These are phyloP conservation scores for Hesperophylax magnus DNA, from an alignment of 1,140 invertebrate genomes.

Conservation along the genomic window DNA sequence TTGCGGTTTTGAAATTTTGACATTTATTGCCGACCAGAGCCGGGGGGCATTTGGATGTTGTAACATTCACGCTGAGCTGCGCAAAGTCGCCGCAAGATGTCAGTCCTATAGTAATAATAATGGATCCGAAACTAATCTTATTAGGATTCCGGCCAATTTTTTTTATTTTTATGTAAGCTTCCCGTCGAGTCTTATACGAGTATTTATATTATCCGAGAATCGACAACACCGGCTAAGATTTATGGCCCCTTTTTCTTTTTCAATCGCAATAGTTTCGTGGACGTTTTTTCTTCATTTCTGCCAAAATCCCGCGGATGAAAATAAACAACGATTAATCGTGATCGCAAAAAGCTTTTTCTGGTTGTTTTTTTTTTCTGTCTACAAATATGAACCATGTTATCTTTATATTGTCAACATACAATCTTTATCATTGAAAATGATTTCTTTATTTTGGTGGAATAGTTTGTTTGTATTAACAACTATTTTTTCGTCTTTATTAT, in stretches of 20 bases:
- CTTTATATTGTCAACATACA: too few species aligned
- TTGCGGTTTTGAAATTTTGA: constrained; percentile 34
- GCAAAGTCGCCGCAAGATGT: neutral
- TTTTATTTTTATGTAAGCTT: constrained; percentile 11
- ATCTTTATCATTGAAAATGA: too few species aligned
- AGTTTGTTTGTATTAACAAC: too few species aligned
- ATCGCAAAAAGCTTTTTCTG: neutral
- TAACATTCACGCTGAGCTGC: constrained; percentile 26
- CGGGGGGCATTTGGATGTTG: neutral
- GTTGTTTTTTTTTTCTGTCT: too few species aligned
- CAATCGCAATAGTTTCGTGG: constrained; percentile 8
- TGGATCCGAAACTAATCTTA: constrained; percentile 11
- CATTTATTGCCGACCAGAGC: constrained; percentile 22
- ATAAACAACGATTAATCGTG: neutral
- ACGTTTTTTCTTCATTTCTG: constrained; percentile 15
- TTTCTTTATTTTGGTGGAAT: too few species aligned
- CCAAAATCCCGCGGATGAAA: neutral
- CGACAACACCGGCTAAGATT: constrained; percentile 1
- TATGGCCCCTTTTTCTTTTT: constrained; percentile 7
- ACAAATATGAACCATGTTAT: too few species aligned
- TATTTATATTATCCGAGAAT: constrained; percentile 13
- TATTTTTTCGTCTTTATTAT: too few species aligned
- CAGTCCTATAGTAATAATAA: constrained; percentile 11
- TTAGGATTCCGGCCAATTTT: neutral
- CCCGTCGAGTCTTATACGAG: neutral